Evolutionary conservation across 64 coral and sea anemone genomes (phyloP).

Genomic region (Actinia tenebrosa): DNA sequence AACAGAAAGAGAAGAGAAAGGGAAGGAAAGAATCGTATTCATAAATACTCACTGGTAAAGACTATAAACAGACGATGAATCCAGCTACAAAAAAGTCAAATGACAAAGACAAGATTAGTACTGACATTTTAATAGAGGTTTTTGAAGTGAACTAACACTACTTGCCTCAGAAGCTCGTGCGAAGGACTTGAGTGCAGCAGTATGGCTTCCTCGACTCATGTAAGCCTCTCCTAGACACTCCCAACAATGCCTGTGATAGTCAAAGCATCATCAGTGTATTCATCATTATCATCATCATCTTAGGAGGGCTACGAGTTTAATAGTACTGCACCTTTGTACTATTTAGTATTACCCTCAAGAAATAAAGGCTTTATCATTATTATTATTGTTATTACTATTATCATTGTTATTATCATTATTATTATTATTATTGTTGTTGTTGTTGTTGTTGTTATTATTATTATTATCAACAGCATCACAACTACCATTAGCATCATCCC

Average conservation of each 20-base stretch:
- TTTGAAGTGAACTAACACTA: background rate
- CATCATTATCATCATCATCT: background rate
- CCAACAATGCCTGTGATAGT: conserved; percentile 69
- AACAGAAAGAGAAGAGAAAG: too few species aligned
- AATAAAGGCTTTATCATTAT: too few species aligned
- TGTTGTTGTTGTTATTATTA: too few species aligned
- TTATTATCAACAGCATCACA: background rate
- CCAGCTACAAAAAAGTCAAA: conserved; percentile 13
- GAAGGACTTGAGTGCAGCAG: conserved; percentile 78
- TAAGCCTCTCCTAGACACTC: conserved; percentile 96
- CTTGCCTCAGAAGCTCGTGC: conserved; percentile 74
- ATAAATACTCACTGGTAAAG: conserved; percentile 59
- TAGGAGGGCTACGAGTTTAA: too few species aligned
- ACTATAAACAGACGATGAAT: conserved; percentile 32
- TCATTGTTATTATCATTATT: too few species aligned
- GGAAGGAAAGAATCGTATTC: background rate
- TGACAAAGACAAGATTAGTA: background rate
- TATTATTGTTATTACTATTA: too few species aligned
- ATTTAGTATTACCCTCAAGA: too few species aligned
- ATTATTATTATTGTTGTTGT: background rate
- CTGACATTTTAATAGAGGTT: background rate
- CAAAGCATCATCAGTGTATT: background rate
- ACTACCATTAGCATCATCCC: background rate
- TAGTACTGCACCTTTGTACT: too few species aligned
- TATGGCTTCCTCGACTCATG: conserved; percentile 92